phyloP scores from a whole-genome alignment of 2,797 vertebrate species.

The Neosilurus mollespiculum region DNA sequence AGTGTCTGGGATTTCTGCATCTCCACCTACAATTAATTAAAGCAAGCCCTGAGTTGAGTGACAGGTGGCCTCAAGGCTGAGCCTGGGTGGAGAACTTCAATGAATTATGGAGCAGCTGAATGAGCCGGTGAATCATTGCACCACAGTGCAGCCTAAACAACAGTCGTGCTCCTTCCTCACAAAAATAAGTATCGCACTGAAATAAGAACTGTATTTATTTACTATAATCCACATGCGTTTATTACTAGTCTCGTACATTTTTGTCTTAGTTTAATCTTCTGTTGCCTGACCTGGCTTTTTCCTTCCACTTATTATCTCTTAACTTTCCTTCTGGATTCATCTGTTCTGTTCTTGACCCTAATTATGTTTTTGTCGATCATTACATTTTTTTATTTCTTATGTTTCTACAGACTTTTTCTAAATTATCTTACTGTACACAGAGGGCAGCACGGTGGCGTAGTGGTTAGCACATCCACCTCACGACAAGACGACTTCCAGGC shows the following conservation, averaged over 20 bases:
- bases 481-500: too few species aligned
- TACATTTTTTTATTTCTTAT: not conserved
- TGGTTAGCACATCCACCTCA: too few species aligned
- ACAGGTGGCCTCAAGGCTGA: conserved; percentile 52
- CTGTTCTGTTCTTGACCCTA: not conserved
- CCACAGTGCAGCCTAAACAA: conserved; percentile 26
- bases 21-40: conserved; percentile 59
- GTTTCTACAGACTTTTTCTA: not conserved
- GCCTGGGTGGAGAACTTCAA: conserved; percentile 44
- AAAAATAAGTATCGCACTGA: not conserved
- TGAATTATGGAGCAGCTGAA: conserved; percentile 58
- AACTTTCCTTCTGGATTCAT: not conserved
- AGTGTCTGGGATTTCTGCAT: conserved; percentile 47
- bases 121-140: conserved; percentile 46
- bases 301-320: not conserved
- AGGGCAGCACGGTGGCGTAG: too few species aligned
- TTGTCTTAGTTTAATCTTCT: not conserved
- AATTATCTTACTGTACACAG: not conserved
- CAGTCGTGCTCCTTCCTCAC: not conserved
- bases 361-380: not conserved
- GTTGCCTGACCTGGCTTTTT: not conserved
- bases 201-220: not conserved
- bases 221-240: not conserved
- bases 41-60: conserved; percentile 55
- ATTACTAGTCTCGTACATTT: not conserved